Conservation (phyloP, 2,888 invertebrate species). For the Lochmaea crataegi region DNA sequence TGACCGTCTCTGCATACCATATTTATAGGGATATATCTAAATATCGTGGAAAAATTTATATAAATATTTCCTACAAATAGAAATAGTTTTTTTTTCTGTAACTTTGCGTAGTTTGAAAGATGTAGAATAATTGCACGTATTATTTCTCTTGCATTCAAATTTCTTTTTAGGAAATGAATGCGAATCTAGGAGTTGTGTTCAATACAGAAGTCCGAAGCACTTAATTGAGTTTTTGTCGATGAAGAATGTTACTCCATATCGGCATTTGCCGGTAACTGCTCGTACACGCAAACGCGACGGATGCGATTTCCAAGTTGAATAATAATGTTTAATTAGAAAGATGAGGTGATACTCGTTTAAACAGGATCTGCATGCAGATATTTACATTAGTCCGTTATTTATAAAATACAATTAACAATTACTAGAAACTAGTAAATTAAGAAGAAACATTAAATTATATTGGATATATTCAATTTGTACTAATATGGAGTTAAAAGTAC, state of each 20-base stretch:
- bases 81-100: too few relatives aligned
- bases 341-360: constrained; percentile 44
- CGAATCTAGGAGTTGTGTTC: constrained; percentile 30
- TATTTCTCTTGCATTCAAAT: constrained; percentile 19
- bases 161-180: constrained; percentile 41
- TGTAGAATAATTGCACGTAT: constrained; percentile 32
- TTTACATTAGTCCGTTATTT: constrained; percentile 11
- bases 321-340: constrained; percentile 60
- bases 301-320: constrained; percentile 59
- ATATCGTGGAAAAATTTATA: background rate
- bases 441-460: background rate
- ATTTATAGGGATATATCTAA: constrained; percentile 43
- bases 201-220: constrained; percentile 33
- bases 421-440: background rate
- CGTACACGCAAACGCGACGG: constrained; percentile 36
- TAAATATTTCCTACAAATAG: too few relatives aligned
- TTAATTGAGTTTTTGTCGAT: constrained; percentile 45
- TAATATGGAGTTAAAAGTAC: too few relatives aligned
- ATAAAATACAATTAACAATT: background rate
- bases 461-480: background rate
- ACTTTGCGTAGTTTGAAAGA: background rate
- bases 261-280: constrained; percentile 47
- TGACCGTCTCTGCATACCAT: constrained; percentile 57
- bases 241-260: constrained; percentile 49
- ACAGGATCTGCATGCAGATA: constrained; percentile 37